Conservation (phyloP, 2,797 vertebrate genomes). For the Loris lydekkerianus region DNA sequence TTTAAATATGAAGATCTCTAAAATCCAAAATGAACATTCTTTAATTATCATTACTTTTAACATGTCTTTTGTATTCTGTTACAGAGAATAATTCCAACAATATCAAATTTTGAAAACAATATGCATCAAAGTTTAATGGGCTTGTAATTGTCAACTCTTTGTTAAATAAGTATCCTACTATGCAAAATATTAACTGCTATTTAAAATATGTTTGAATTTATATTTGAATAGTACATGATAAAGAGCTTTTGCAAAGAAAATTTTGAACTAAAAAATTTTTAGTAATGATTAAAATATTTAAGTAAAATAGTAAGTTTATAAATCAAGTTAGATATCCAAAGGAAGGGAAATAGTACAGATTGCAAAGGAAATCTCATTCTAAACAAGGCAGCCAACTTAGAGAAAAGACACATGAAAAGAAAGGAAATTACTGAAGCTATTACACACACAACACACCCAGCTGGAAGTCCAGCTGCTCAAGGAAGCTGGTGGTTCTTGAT, state of each 20-base stretch:
- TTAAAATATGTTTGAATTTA: constrained; percentile 53
- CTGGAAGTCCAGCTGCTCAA: constrained; percentile 88
- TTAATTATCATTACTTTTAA: constrained; percentile 59
- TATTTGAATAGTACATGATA: constrained; percentile 29
- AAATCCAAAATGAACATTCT: constrained; percentile 40
- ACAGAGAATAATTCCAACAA: neutral
- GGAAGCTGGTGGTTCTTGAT: constrained; percentile 88
- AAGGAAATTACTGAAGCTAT: constrained; percentile 89
- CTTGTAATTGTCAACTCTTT: constrained; percentile 14
- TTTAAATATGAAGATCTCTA: constrained; percentile 50
- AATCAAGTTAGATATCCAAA: constrained; percentile 85
- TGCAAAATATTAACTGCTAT: constrained; percentile 14
- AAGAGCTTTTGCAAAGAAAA: constrained; percentile 38
- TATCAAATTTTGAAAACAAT: constrained; percentile 42
- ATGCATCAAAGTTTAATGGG: constrained; percentile 22
- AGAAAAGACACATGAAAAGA: constrained; percentile 89
- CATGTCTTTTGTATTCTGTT: neutral
- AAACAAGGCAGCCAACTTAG: constrained; percentile 85
- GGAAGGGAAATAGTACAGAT: constrained; percentile 82
- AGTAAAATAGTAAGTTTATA: constrained; percentile 80
- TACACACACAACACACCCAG: constrained; percentile 85
- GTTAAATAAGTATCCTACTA: constrained; percentile 31
- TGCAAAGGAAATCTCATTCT: constrained; percentile 86
- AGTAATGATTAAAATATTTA: constrained; percentile 74
- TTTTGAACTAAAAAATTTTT: constrained; percentile 6